Evolutionary conservation across 64 coral and sea anemone species (phyloP).

Genomic region (Porites lutea): DNA sequence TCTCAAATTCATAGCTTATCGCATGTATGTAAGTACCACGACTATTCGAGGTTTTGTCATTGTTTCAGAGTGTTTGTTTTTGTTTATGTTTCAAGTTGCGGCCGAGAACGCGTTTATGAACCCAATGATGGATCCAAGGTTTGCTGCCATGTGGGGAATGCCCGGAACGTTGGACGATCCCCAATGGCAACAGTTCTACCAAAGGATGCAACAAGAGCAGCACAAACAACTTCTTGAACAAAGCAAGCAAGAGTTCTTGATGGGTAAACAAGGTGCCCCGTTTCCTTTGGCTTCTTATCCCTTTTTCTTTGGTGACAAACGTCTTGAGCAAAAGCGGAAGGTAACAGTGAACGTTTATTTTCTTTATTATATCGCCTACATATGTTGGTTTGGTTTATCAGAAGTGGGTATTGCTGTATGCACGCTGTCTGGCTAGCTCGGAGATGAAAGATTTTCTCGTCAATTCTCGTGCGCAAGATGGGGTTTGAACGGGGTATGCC

Average conservation of each 20-base stretch:
- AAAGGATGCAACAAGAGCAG: slow-evolving; percentile 42
- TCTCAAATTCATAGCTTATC: too few species aligned
- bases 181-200: slow-evolving; percentile 70
- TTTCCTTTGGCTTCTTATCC: slow-evolving; percentile 23
- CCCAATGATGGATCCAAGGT: slow-evolving; percentile 39
- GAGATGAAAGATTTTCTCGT: too few species aligned
- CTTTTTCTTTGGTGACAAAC: slow-evolving; percentile 54
- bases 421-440: too few species aligned
- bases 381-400: too few species aligned
- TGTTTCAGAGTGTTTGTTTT: background rate
- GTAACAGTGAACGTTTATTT: background rate
- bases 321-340: slow-evolving; percentile 56
- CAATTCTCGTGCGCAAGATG: too few species aligned
- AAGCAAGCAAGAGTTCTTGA: slow-evolving; percentile 59
- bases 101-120: slow-evolving; percentile 64
- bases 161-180: slow-evolving; percentile 60
- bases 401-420: too few species aligned
- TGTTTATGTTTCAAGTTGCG: background rate
- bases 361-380: too few species aligned
- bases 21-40: too few species aligned
- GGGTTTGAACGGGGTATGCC: too few species aligned
- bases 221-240: slow-evolving; percentile 53
- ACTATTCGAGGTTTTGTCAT: background rate
- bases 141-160: slow-evolving; percentile 46
- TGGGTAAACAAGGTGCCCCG: slow-evolving; percentile 38